These are phyloP conservation scores for Hedychridium roseum DNA, from an alignment of 2,888 invertebrate species.

Conservation along the genomic window DNA sequence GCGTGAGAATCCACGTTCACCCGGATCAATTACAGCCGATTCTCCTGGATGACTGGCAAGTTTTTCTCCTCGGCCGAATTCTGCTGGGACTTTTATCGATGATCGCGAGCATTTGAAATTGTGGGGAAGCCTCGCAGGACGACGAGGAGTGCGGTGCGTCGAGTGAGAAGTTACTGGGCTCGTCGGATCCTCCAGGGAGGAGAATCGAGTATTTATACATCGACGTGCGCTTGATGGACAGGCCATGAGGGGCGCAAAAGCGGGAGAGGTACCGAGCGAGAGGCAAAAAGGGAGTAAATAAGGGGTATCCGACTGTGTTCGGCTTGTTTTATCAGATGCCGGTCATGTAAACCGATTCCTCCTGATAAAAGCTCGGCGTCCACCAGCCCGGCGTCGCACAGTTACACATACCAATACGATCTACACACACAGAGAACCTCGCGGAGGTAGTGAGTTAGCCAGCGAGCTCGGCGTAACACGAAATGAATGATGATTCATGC, in stretches of 20 bases:
- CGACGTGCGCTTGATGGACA: not conserved
- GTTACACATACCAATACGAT: conserved; percentile 4
- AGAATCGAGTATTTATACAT: too few relatives aligned
- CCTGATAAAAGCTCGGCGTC: conserved; percentile 46
- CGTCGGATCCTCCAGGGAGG: too few relatives aligned
- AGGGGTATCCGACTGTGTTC: conserved; percentile 42
- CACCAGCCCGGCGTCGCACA: conserved; percentile 33
- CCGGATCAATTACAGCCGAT: too few relatives aligned
- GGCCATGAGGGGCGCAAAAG: not conserved
- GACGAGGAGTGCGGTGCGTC: too few relatives aligned
- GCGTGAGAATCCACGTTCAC: conserved; percentile 7
- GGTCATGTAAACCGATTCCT: conserved; percentile 51
- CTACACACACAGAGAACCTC: conserved; percentile 12
- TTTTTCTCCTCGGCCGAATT: too few relatives aligned
- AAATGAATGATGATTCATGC: conserved; percentile 60
- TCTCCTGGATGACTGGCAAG: too few relatives aligned
- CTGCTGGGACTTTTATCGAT: too few relatives aligned
- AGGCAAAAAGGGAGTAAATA: conserved; percentile 38
- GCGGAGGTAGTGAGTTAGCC: conserved; percentile 13
- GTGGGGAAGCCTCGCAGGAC: too few relatives aligned
- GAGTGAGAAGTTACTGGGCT: too few relatives aligned
- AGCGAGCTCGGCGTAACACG: conserved; percentile 55
- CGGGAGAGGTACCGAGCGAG: not conserved
- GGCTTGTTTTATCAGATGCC: conserved; percentile 45
- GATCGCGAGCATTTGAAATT: too few relatives aligned